Evolutionary conservation across 2,888 invertebrate genomes (phyloP).

Genomic region (Neoitamus cyanurus): DNA sequence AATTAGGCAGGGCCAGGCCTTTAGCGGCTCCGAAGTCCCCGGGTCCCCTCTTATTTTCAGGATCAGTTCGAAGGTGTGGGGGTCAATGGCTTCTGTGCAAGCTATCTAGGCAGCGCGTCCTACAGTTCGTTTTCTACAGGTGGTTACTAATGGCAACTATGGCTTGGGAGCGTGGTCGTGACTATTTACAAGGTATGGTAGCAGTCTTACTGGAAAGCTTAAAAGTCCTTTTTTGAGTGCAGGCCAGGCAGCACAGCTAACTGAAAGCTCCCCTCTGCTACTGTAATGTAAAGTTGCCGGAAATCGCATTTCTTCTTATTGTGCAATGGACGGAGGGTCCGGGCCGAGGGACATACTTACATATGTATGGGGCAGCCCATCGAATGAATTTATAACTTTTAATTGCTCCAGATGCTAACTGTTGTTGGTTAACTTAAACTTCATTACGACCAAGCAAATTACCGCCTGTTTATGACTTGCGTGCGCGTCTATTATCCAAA

Average conservation of each 20-base stretch:
- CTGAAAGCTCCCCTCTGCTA: not conserved
- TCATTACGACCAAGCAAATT: too few relatives aligned
- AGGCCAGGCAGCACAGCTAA: not conserved
- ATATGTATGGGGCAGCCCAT: not conserved
- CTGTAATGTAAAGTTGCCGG: not conserved
- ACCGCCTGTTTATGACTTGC: too few relatives aligned
- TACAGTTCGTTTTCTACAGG: constrained; percentile 48
- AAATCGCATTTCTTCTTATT: not conserved
- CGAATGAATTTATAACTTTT: not conserved
- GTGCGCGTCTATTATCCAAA: too few relatives aligned
- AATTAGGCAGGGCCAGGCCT: not conserved
- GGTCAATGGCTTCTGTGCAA: constrained; percentile 46
- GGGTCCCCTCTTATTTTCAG: constrained; percentile 7
- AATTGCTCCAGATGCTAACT: not conserved
- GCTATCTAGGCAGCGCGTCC: not conserved
- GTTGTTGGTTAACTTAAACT: too few relatives aligned
- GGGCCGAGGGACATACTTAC: not conserved
- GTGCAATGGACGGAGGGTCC: not conserved
- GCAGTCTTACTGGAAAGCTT: not conserved
- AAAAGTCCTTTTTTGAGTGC: not conserved
- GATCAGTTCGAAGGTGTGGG: not conserved
- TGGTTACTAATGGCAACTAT: constrained; percentile 53
- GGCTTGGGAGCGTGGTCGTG: not conserved
- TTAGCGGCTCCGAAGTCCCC: not conserved
- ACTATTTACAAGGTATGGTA: not conserved